Evolutionary conservation across 2,797 vertebrate genomes (phyloP).

Genomic region (Strix occidentalis): DNA sequence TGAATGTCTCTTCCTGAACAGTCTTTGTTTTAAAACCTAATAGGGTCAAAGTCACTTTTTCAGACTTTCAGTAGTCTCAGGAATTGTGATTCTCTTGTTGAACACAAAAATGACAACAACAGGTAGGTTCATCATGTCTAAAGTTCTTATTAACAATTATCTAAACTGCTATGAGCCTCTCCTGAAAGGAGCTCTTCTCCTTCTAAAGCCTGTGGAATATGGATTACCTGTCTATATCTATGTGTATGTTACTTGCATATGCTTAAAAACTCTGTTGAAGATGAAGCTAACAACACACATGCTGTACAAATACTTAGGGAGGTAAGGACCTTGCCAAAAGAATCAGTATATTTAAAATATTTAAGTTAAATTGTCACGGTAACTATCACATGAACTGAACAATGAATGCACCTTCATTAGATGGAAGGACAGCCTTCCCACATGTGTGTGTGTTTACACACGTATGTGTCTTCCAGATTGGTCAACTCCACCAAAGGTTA

Average conservation of each 20-base stretch:
- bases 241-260: neutral
- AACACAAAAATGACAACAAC: neutral
- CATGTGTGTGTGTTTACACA: accelerated
- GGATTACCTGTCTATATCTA: neutral
- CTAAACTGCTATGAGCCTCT: neutral
- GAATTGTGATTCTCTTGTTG: neutral
- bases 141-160: neutral
- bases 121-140: neutral
- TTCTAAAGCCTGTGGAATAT: neutral
- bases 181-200: neutral
- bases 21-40: neutral
- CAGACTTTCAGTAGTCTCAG: neutral
- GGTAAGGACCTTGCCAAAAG: neutral
- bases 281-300: neutral
- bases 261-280: neutral
- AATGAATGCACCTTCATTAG: neutral
- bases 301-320: neutral
- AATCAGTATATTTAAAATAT: neutral
- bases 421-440: neutral
- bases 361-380: neutral
- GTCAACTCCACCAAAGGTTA: neutral
- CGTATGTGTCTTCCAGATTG: neutral
- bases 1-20: neutral
- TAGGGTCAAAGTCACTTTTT: neutral
- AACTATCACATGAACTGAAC: neutral